Evolutionary conservation across 2,113 vertebrate species (phyloP), one percentile per base, ranked within the genome.

Genomic region (Passer domesticus): DNA sequence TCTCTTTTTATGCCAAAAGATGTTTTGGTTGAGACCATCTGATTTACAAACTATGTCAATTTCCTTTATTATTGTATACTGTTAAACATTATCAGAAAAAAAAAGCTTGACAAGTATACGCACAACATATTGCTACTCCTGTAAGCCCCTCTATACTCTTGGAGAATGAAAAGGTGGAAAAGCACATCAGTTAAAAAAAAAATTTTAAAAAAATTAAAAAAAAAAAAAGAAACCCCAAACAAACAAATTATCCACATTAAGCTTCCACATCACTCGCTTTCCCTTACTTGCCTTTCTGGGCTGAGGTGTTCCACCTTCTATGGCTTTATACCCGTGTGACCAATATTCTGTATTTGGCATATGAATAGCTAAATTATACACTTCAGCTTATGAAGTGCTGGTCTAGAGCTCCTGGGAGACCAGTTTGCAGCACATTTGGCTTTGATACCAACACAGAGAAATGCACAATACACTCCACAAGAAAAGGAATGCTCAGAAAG

Each of bases 381-480:
- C 52, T 89, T 72, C 89, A 92, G 39, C 49, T 84, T 56, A 74
- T n/a, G 33, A 78, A 92, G 47, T 44, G 62, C 80, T 92, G 56
- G 19, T 67, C 69, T 47, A 89, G 47, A 84, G 86, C 60, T 93
- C 94, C 94, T 89, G n/a, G 66, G 89, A 92, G 69, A 89, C 28
- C 58, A 37, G 49, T 76, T 84, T 73, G 67, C 80, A 82, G 79
- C 21, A 72, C 49, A 46, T 44, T 82, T 89, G 89, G 69, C 74
- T 82, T 68, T 73, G 84, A 87, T 69, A 33, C 28, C 31, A 49
- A 49, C 53, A 56, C 41, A 49, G 27, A 70, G 79, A 88, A 90
- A 92, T 15, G 69, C 1, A 2, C 69, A 91, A 30, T 19, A n/a
- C 64, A 49, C 66, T 94, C 62, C 53, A 58, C 63, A 72, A 76